Evolutionary conservation across 2,113 vertebrate species (phyloP), one percentile per base, ranked within the genome.

Genomic region (Montifringilla adamsi): DNA sequence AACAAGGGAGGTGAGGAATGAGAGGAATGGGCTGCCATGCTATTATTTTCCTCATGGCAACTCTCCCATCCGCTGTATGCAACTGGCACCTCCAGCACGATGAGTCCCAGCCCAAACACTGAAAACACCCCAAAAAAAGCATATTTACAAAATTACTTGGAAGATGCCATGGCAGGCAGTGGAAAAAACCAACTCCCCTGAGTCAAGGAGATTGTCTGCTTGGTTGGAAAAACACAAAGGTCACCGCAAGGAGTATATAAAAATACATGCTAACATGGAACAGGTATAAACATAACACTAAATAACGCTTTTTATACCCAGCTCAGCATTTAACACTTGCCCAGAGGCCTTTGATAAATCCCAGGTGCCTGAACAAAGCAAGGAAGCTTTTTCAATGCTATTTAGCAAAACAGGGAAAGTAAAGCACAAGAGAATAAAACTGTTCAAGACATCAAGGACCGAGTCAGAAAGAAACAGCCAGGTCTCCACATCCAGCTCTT

Each of bases 371-470:
- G 52, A 70, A 75, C 78, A 82, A 95, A 87, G 85, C 72, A 22
- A 87, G 81, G 79, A 76, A 95, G 90, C 77, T 84, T 95, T 95
- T 68, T 66, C 89, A 53, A 1, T 49, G 55, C 81, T 91, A 4
- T 66, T 93, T 76, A 89, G 78, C 84, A 69, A 69, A 67, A 69
- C 0, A 21, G 78, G 47, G 68, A 49, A 90, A 84, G 74, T 18
- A 83, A 95, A 85, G 60, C 83, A 68, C 44, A 4, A 43, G 87
- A 81, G 93, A 87, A 88, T 44, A 55, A 89, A 94, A 68, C 82
- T 53, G 89, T 27, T 76, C 44, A 37, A 76, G 87, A 78, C 89
- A 90, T 83, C 92, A 83, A 91, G 95, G 85, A 77, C 73, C 83
- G 3, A 75, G 33, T 9, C 74, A 67, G 63, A 73, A 89, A 75